phyloP scores from a whole-genome alignment of 2,888 invertebrate genomes.

The Heteropelma amictum region DNA sequence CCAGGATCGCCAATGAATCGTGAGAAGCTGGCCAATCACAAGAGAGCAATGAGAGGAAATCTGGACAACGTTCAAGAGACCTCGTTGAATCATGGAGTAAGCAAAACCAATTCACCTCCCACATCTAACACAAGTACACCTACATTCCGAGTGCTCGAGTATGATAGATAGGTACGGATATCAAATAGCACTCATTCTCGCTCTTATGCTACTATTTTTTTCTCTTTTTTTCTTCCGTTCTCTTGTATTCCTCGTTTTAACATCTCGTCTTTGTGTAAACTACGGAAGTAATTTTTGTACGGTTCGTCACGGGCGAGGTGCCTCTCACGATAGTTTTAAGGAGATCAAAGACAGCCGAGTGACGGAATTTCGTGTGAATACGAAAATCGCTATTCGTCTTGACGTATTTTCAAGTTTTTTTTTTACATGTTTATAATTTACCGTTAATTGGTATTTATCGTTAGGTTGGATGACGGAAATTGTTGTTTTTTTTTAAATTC shows the following conservation, averaged over 20 bases:
- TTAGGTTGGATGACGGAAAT: slow-evolving; percentile 13
- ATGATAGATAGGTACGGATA: slow-evolving; percentile 73
- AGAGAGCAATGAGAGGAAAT: slow-evolving; percentile 82
- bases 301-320: slow-evolving; percentile 8
- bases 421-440: too few species aligned
- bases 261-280: slow-evolving; percentile 8
- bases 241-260: slow-evolving; percentile 35
- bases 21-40: slow-evolving; percentile 89
- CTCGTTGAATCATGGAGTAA: slow-evolving; percentile 87
- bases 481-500: slow-evolving; percentile 13
- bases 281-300: slow-evolving; percentile 23
- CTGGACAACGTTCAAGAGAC: slow-evolving; percentile 87
- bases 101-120: slow-evolving; percentile 76
- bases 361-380: slow-evolving; percentile 20
- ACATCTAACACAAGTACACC: slow-evolving; percentile 73
- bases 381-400: background rate
- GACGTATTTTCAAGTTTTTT: too few species aligned
- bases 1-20: slow-evolving; percentile 90
- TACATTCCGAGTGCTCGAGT: slow-evolving; percentile 75
- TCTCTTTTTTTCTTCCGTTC: slow-evolving; percentile 39
- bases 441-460: slow-evolving; percentile 5
- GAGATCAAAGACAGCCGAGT: slow-evolving; percentile 21
- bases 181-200: slow-evolving; percentile 32
- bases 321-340: slow-evolving; percentile 52
- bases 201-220: slow-evolving; percentile 10